Evolutionary conservation across 1,140 invertebrate genomes (phyloP), one percentile per base, ranked within the genome.

Genomic region (Diabrotica virgifera): DNA sequence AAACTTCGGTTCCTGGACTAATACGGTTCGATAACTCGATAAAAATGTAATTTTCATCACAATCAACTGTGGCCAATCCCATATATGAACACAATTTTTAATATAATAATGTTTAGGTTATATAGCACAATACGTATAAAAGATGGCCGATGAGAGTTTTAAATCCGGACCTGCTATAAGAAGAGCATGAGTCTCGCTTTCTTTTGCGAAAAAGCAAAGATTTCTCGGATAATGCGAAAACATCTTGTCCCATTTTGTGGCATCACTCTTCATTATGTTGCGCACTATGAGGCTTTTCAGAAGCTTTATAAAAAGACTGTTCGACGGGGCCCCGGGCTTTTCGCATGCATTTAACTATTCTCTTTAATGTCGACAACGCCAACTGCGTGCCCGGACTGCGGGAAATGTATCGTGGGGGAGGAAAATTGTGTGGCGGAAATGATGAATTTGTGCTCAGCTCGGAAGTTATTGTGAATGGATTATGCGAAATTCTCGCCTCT

Each of bases 231-330:
- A 46, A 46, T 46, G 59, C 53, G 64, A 57, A 62, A 66, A 66
- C 64, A 61, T 66, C 64, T 66, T 62, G 64, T 66, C 55, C 52
- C 64, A 66, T 66, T 57, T 57, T 56, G 59, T 56, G 64, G 59
- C 64, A 66, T 66, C 64, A 66, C 59, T 66, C 64, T 66, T 66
- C 64, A 66, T 66, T 62, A 66, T 52, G 64, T 66, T 40, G 40
- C 36, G 37, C 35, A 62, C 59, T 14, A 36, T 54, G 46, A 50
- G 53, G 64, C 59, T 56, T 66, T 66, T 37, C 60, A 62, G 52
- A 62, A 62, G 50, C 53, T 40, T 13, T 56, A 36, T 56, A 66
- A 66, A 66, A 66, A 66, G 64, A 60, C 38, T 51, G 50, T 57
- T 12, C 46, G 54, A 24, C 11, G 36, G 36, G 52, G 13, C 59